These are phyloP conservation scores for Bhutanitis thaidina DNA, from an alignment of 2,888 invertebrate genomes.

Conservation along the genomic window DNA sequence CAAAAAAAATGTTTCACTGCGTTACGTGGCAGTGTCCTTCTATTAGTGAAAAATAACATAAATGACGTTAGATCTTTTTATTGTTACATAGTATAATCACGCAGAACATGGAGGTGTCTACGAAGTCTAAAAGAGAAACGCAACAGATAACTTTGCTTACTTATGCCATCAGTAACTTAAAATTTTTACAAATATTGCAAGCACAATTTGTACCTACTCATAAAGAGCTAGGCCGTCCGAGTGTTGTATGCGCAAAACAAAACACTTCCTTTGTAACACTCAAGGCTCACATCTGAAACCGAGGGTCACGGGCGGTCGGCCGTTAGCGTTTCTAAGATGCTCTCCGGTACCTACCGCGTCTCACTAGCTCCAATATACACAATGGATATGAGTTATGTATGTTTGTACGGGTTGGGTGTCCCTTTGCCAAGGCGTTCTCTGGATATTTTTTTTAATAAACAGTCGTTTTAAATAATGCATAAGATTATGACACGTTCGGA, in stretches of 20 bases:
- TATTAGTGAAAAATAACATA: too few relatives aligned
- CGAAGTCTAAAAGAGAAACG: too few relatives aligned
- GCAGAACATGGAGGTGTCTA: too few relatives aligned
- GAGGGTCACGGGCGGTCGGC: conserved; percentile 35
- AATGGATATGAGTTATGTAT: background rate
- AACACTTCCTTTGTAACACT: conserved; percentile 20
- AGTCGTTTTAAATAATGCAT: too few relatives aligned
- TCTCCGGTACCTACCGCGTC: conserved; percentile 9
- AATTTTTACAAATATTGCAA: too few relatives aligned
- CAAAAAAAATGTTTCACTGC: too few relatives aligned
- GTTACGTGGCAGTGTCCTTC: too few relatives aligned
- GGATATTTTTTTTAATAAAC: too few relatives aligned
- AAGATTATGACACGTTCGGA: too few relatives aligned
- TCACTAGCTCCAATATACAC: conserved; percentile 7
- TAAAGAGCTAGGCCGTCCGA: background rate
- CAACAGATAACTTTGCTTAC: too few relatives aligned
- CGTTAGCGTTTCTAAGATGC: conserved; percentile 29
- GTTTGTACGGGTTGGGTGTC: background rate
- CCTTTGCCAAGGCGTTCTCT: conserved; percentile 3
- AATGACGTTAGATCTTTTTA: too few relatives aligned
- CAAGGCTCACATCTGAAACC: conserved; percentile 23
- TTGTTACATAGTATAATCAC: too few relatives aligned
- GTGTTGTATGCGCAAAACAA: conserved; percentile 9
- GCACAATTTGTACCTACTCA: background rate
- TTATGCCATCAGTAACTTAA: background rate